Percentiles rank a stretch among this genome's conserved stretches.
Conservation (phyloP, 2,888 invertebrate species). For the Lepetodrilus schrolli region DNA sequence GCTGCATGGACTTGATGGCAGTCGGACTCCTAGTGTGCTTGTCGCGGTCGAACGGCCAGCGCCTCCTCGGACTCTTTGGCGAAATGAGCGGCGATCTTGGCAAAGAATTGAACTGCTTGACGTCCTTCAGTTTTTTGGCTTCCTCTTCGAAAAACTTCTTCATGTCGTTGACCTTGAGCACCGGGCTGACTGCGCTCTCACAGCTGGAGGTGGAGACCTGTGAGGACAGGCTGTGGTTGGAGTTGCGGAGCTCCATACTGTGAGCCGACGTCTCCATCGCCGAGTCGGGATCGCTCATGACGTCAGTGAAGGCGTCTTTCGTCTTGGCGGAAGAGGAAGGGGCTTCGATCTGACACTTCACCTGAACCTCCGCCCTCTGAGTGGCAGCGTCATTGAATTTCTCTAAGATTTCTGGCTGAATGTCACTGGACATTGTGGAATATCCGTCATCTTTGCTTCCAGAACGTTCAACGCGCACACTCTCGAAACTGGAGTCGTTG, state of each 20-base stretch:
- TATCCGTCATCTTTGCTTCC: constrained; percentile 70
- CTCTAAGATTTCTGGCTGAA: constrained; percentile 65
- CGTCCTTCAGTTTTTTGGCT: constrained; percentile 45
- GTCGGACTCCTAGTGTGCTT: neutral
- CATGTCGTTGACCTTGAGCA: constrained; percentile 58
- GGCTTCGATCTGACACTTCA: neutral
- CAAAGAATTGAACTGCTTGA: constrained; percentile 10
- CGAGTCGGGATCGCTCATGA: constrained; percentile 46
- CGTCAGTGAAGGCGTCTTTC: constrained; percentile 32
- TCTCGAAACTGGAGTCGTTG: constrained; percentile 58
- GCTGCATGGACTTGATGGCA: constrained; percentile 20
- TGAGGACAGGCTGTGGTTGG: constrained; percentile 54
- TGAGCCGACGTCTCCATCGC: constrained; percentile 53
- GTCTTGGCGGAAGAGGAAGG: neutral
- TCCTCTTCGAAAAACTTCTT: constrained; percentile 58
- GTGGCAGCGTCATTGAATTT: constrained; percentile 55
- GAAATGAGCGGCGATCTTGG: neutral
- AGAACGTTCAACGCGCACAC: constrained; percentile 63
- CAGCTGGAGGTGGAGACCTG: constrained; percentile 54
- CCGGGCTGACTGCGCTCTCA: constrained; percentile 46
- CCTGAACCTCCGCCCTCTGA: constrained; percentile 24
- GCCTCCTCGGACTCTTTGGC: constrained; percentile 10
- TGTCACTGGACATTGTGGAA: constrained; percentile 71
- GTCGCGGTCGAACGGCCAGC: constrained; percentile 3
- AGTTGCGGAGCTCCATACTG: constrained; percentile 52